Conservation (phyloP, 2,888 invertebrate genomes). For the Hyposoter didymator region DNA sequence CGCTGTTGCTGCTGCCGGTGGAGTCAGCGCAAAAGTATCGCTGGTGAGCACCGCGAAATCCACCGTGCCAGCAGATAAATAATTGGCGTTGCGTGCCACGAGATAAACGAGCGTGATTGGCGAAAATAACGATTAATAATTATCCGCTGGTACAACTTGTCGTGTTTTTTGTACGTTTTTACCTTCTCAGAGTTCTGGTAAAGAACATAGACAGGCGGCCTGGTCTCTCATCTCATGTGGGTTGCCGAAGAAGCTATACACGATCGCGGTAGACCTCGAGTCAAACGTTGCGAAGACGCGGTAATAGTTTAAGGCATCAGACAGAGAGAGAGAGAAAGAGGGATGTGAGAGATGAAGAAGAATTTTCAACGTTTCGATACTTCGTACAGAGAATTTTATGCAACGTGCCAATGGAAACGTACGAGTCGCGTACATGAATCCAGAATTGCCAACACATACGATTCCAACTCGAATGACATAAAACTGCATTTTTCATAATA, state of each 20-base stretch:
- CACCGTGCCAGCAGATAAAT: constrained; percentile 77
- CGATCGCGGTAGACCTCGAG: constrained; percentile 34
- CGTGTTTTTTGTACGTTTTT: constrained; percentile 57
- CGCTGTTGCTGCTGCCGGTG: constrained; percentile 44
- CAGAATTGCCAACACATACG: background rate
- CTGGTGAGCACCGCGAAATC: constrained; percentile 54
- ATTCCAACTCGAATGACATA: background rate
- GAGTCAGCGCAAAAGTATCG: constrained; percentile 29
- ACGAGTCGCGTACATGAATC: background rate
- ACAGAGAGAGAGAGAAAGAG: too few relatives aligned
- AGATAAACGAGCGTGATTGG: constrained; percentile 83
- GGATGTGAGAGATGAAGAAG: background rate
- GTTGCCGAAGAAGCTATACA: constrained; percentile 39
- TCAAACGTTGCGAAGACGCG: constrained; percentile 11
- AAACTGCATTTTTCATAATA: too few relatives aligned
- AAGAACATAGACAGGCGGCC: constrained; percentile 23
- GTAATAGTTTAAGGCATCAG: constrained; percentile 10
- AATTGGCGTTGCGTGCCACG: constrained; percentile 82
- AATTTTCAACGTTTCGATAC: background rate
- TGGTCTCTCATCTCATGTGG: constrained; percentile 25
- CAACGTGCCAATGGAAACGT: background rate
- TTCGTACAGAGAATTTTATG: background rate
- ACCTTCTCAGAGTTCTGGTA: background rate
- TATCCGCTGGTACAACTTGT: constrained; percentile 80
- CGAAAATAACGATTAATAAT: constrained; percentile 83